Evolutionary conservation across 2,113 vertebrate species (phyloP), one percentile per base, ranked within the genome.

Genomic region (Hylia prasina): DNA sequence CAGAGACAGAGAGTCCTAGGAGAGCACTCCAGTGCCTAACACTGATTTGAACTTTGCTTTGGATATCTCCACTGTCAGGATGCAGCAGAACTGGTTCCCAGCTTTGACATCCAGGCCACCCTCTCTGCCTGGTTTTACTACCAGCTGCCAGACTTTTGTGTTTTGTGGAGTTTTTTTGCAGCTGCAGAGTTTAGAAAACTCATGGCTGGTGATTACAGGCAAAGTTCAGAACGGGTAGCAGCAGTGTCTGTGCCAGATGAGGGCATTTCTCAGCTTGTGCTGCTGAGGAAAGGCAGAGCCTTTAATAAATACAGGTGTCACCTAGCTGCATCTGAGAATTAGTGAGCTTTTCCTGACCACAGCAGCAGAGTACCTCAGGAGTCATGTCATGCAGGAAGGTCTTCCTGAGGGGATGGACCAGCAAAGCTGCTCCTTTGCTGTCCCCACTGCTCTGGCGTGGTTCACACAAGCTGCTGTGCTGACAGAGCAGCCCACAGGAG

Each of bases 11-110:
- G 3, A 9, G 22, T 71, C 48, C 40, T n/a, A 45, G 40, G 48
- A 79, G 53, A 54, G 18, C 10, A 6, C 23, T 47, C 0, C 0
- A 2, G 16, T 50, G 11, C 63, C 47, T 19, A 35, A 4, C 7
- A 4, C 11, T 50, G 54, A 35, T 24, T 70, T 48, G 40, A 65
- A n/a, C 7, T 6, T 39, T 54, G 61, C 31, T 58, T 69, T 76
- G n/a, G 45, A 20, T 60, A 21, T 37, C 39, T 64, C 18, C 18
- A 6, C 15, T 44, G 19, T 40, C 44, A 76, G 47, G 24, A 66
- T 10, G 13, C 13, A 33, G 39, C 53, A 57, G 87, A 68, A 31
- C 31, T 25, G 30, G 20, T 10, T 45, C 20, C 39, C 16, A 13
- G 10, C 39, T 73, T 58, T 66, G 45, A 61, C 9, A 40, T 11